A percentile compares a stretch with the other conserved stretches of the same genome.
phyloP scores from a whole-genome alignment of 2,113 vertebrate genomes.

The Channa argus region DNA sequence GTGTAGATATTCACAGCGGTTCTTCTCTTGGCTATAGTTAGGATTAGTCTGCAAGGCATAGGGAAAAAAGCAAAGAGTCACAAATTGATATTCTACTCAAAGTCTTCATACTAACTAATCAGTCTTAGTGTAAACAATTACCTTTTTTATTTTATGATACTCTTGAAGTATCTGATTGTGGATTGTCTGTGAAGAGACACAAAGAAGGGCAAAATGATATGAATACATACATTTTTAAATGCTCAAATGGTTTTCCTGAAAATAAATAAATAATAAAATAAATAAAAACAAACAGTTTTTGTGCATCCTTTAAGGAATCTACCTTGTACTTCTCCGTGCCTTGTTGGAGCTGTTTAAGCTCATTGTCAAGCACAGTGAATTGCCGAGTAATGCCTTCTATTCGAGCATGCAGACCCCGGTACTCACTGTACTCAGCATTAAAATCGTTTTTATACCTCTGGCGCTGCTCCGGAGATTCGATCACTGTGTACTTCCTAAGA shows the following conservation, averaged over 20 bases:
- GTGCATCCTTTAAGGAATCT: background rate
- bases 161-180: slow-evolving; percentile 98
- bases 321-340: slow-evolving; percentile 97
- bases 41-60: slow-evolving; percentile 90
- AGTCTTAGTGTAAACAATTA: slow-evolving; percentile 46
- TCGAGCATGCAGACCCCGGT: slow-evolving; percentile 91
- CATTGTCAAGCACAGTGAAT: slow-evolving; percentile 92
- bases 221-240: background rate
- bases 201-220: background rate
- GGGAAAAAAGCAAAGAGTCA: slow-evolving; percentile 26
- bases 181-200: slow-evolving; percentile 86
- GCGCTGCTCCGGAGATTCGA: slow-evolving; percentile 92
- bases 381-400: slow-evolving; percentile 95
- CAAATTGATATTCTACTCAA: background rate
- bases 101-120: background rate
- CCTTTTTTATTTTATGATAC: slow-evolving; percentile 98
- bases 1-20: slow-evolving; percentile 98
- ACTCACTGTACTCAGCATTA: slow-evolving; percentile 94
- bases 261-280: no score
- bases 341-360: slow-evolving; percentile 93
- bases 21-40: slow-evolving; percentile 97
- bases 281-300: background rate
- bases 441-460: slow-evolving; percentile 98
- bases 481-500: slow-evolving; percentile 91
- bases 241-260: no score